These are phyloP conservation scores for Oostethus manadensis DNA, from an alignment of 2,113 vertebrate species.

Conservation along the genomic window DNA sequence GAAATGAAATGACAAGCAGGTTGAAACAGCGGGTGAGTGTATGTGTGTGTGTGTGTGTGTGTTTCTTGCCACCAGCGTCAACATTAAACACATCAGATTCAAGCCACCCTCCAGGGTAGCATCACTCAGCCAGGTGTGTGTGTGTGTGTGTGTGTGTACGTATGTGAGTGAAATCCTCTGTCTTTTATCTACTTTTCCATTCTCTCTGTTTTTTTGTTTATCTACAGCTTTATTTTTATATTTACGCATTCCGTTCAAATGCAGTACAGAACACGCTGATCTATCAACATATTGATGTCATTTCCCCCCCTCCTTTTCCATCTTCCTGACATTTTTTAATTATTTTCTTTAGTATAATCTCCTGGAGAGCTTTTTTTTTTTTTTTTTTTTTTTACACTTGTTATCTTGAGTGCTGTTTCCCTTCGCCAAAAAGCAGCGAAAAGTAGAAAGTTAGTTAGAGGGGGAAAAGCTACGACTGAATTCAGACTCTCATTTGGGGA, in stretches of 20 bases:
- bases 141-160: slow-evolving; percentile 31
- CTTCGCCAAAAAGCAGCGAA: slow-evolving; percentile 57
- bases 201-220: slow-evolving; percentile 69
- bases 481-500: slow-evolving; percentile 57
- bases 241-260: slow-evolving; percentile 45
- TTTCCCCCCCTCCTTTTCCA: slow-evolving; percentile 43
- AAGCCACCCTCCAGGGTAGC: slow-evolving; percentile 72
- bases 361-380: slow-evolving; percentile 56
- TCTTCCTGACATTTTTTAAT: slow-evolving; percentile 53
- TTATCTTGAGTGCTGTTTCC: slow-evolving; percentile 58
- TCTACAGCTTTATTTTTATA: slow-evolving; percentile 73
- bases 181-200: slow-evolving; percentile 67
- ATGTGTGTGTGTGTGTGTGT: slow-evolving; percentile 62
- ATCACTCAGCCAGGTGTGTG: slow-evolving; percentile 67
- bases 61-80: slow-evolving; percentile 71
- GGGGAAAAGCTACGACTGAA: slow-evolving; percentile 52
- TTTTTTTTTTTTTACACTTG: slow-evolving; percentile 5
- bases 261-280: slow-evolving; percentile 47
- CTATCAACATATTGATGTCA: slow-evolving; percentile 71
- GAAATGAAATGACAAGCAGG: slow-evolving; percentile 68
- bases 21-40: slow-evolving; percentile 68
- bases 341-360: slow-evolving; percentile 55
- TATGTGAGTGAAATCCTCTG: slow-evolving; percentile 53
- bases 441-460: slow-evolving; percentile 57
- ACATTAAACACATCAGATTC: slow-evolving; percentile 75